phyloP scores from a whole-genome alignment of 1,140 invertebrate genomes.

The Zaprionus ghesquierei region DNA sequence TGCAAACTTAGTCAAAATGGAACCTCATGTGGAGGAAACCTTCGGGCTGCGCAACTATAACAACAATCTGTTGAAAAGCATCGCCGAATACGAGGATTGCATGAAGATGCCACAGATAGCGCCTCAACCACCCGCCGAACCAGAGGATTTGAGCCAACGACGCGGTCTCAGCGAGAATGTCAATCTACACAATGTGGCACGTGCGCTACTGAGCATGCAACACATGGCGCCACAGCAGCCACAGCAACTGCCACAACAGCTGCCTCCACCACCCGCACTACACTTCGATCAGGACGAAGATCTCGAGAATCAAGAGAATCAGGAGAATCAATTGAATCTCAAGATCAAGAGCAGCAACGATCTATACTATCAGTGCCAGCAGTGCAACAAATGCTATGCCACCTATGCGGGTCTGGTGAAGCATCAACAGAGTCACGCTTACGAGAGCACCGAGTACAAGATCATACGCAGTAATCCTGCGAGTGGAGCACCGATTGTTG shows the following conservation, averaged over 20 bases:
- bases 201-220: conserved; percentile 73
- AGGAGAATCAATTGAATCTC: conserved; percentile 40
- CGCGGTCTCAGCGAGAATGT: conserved; percentile 67
- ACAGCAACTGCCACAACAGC: neutral
- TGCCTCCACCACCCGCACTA: neutral
- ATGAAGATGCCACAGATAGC: conserved; percentile 44
- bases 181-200: conserved; percentile 75
- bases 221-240: conserved; percentile 47
- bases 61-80: conserved; percentile 76
- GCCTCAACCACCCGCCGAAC: conserved; percentile 37
- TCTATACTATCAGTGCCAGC: conserved; percentile 80
- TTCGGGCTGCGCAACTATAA: conserved; percentile 72
- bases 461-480: conserved; percentile 72
- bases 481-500: conserved; percentile 54
- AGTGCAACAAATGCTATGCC: conserved; percentile 96
- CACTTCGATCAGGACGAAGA: conserved; percentile 6
- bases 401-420: conserved; percentile 97
- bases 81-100: conserved; percentile 78
- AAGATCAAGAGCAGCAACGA: conserved; percentile 78
- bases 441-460: conserved; percentile 83
- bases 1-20: conserved; percentile 26
- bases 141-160: conserved; percentile 67
- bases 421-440: conserved; percentile 97
- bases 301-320: conserved; percentile 43
- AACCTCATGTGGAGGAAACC: conserved; percentile 20